A percentile compares a stretch with the other conserved stretches of the same genome.
These are phyloP conservation scores for Cephalotes varians DNA, from an alignment of 2,888 invertebrate species.

Conservation along the genomic window DNA sequence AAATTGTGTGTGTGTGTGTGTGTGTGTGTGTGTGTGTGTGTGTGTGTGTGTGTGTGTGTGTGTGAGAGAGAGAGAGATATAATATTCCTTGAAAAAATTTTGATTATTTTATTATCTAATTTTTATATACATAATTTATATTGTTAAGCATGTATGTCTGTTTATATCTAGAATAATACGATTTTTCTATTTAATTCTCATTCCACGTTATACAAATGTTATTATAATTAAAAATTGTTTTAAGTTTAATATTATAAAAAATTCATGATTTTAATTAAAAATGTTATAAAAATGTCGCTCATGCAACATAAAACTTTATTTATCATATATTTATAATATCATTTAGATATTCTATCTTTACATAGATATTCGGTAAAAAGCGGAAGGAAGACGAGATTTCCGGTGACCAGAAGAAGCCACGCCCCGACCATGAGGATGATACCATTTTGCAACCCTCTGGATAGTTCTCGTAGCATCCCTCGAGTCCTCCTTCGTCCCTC, in stretches of 20 bases:
- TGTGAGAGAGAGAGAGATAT: no score
- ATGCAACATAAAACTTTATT: neutral
- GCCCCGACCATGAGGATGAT: constrained; percentile 82
- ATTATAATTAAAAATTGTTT: neutral
- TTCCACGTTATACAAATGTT: neutral
- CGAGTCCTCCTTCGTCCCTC: constrained; percentile 65
- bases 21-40: no score
- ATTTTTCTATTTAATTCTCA: neutral
- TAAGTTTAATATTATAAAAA: neutral
- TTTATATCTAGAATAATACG: neutral
- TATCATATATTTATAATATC: neutral
- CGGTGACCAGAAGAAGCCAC: constrained; percentile 75
- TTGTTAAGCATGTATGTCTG: neutral
- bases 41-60: no score
- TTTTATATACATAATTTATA: neutral
- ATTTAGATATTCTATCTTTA: neutral
- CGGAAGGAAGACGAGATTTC: constrained; percentile 72
- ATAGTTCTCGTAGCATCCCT: constrained; percentile 63
- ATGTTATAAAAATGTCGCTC: neutral
- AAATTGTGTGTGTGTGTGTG: no score
- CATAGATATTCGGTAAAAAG: neutral
- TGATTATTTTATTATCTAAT: neutral
- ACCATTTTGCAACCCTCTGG: constrained; percentile 76
- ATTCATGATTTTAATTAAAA: neutral
- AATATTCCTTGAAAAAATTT: neutral